phyloP scores from a whole-genome alignment of 2,888 invertebrate genomes.

The Trachelus iudaicus region DNA sequence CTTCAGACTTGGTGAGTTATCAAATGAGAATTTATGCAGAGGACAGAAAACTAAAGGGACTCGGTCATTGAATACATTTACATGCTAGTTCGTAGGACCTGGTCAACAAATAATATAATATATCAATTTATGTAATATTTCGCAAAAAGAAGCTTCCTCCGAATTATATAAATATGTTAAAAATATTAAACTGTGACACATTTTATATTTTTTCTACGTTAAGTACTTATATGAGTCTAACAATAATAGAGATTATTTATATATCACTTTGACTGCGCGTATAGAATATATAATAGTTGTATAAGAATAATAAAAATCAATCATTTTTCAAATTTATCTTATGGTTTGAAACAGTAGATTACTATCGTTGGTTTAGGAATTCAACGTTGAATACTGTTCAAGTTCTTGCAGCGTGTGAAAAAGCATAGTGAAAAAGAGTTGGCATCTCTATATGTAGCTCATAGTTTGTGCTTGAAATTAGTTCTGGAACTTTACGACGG shows the following conservation, averaged over 20 bases:
- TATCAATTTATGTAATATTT: not conserved
- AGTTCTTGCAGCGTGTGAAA: not conserved
- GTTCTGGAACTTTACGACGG: not conserved
- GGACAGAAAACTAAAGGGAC: conserved; percentile 42
- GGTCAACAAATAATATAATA: not conserved
- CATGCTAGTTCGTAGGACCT: not conserved
- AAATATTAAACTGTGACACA: not conserved
- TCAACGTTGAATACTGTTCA: not conserved
- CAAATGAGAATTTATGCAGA: conserved; percentile 50
- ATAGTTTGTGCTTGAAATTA: not conserved
- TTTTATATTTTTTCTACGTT: not conserved
- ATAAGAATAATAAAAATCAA: not conserved
- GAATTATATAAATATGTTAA: not conserved
- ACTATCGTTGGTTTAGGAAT: not conserved
- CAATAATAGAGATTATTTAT: not conserved
- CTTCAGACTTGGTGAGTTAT: conserved; percentile 50
- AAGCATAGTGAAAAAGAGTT: not conserved
- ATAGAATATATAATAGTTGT: not conserved
- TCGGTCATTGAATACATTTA: conserved; percentile 27
- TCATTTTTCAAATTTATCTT: not conserved
- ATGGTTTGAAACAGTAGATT: not conserved
- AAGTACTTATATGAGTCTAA: not conserved
- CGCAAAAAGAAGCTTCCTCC: not conserved
- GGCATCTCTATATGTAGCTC: not conserved
- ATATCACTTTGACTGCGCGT: not conserved